These are phyloP conservation scores for Chalcosyrphus nemorum DNA, from an alignment of 2,888 invertebrate genomes.

Conservation along the genomic window DNA sequence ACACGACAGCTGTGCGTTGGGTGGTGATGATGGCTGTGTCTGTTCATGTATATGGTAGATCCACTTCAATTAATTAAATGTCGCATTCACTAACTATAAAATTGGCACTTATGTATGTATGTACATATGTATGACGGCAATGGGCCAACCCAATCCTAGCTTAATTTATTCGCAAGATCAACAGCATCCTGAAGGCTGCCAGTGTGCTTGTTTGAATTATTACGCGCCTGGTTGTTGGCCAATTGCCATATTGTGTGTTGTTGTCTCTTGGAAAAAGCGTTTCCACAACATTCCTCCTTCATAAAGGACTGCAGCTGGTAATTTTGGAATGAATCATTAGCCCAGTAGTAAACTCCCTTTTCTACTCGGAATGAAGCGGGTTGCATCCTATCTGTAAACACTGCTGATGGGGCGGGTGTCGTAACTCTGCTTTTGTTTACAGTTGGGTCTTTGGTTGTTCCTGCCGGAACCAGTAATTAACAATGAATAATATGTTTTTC, in stretches of 20 bases:
- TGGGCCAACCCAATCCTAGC: slow-evolving; percentile 11
- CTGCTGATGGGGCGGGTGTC: too few species aligned
- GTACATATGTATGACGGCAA: too few species aligned
- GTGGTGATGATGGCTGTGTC: slow-evolving; percentile 4
- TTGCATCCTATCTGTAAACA: background rate
- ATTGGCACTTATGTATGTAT: slow-evolving; percentile 37
- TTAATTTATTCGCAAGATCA: slow-evolving; percentile 43
- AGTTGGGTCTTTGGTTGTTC: slow-evolving; percentile 39
- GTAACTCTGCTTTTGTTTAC: background rate
- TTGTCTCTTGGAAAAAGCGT: background rate
- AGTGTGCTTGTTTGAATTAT: slow-evolving; percentile 42
- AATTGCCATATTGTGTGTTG: slow-evolving; percentile 5
- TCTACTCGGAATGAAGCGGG: background rate
- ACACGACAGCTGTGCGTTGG: background rate
- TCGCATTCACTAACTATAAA: slow-evolving; percentile 16
- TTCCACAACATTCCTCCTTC: background rate
- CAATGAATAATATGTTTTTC: slow-evolving; percentile 67
- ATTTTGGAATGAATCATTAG: slow-evolving; percentile 55
- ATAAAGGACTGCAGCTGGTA: slow-evolving; percentile 44
- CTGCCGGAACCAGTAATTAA: slow-evolving; percentile 67
- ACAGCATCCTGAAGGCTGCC: slow-evolving; percentile 5
- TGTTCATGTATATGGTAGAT: background rate
- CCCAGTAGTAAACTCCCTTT: slow-evolving; percentile 28
- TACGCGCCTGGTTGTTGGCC: slow-evolving; percentile 7
- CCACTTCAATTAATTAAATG: slow-evolving; percentile 47